Percentiles rank a stretch among this genome's conserved stretches.
These are phyloP conservation scores for Acleris literana DNA, from an alignment of 2,888 invertebrate species.

Conservation along the genomic window DNA sequence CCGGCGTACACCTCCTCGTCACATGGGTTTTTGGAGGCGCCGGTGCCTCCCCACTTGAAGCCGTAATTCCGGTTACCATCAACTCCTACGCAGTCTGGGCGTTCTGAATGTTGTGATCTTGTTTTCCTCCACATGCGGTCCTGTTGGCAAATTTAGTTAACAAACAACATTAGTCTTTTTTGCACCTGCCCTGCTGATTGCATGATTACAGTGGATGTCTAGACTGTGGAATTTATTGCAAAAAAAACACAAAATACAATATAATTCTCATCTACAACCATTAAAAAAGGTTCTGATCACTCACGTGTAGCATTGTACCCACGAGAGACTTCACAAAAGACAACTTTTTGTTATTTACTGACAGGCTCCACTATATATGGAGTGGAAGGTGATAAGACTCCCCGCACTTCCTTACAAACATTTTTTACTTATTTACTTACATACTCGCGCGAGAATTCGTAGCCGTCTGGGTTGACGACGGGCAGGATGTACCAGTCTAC, in stretches of 20 bases:
- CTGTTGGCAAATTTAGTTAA: constrained; percentile 55
- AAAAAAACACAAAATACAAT: too few relatives aligned
- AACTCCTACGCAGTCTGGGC: constrained; percentile 80
- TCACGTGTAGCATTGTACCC: too few relatives aligned
- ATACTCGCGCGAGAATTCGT: constrained; percentile 80
- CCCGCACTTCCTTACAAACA: too few relatives aligned
- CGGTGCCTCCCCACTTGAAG: constrained; percentile 86
- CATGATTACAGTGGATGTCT: too few relatives aligned
- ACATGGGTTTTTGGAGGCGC: constrained; percentile 86
- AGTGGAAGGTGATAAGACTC: too few relatives aligned
- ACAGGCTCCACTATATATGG: too few relatives aligned
- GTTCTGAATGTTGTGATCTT: constrained; percentile 58
- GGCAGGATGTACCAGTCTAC: constrained; percentile 88
- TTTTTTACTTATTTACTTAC: constrained; percentile 37
- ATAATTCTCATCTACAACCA: too few relatives aligned
- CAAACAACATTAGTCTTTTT: background rate
- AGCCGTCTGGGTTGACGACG: constrained; percentile 89
- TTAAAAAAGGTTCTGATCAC: too few relatives aligned
- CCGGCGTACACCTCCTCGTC: constrained; percentile 84
- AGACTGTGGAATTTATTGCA: too few relatives aligned
- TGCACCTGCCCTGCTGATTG: background rate
- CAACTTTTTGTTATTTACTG: too few relatives aligned
- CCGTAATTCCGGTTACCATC: constrained; percentile 89
- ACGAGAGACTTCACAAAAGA: too few relatives aligned
- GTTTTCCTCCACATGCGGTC: constrained; percentile 87